Evolutionary conservation across 2,797 vertebrate species (phyloP).

Genomic region (Manis crassicaudata): DNA sequence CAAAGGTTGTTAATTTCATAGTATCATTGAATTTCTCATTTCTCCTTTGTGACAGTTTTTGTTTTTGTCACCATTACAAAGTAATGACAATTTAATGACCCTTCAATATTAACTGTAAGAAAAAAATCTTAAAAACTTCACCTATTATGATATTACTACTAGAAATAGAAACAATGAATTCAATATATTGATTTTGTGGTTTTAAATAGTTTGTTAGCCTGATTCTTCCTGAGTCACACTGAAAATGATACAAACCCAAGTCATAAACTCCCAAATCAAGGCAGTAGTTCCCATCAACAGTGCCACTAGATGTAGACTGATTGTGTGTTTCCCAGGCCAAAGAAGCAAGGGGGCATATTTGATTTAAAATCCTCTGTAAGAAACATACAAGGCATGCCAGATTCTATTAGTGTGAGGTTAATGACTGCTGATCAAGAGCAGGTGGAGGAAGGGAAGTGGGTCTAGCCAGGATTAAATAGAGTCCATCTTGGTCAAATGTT

Average conservation of each 20-base stretch:
- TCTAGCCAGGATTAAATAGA: background rate
- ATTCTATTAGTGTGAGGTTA: background rate
- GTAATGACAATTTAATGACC: background rate
- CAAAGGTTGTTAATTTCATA: background rate
- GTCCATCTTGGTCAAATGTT: background rate
- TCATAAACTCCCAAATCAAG: background rate
- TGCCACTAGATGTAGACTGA: no score
- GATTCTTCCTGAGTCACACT: background rate
- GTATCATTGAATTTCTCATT: background rate
- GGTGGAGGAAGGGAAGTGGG: background rate
- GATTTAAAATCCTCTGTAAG: background rate
- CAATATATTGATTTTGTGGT: background rate
- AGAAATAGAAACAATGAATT: background rate
- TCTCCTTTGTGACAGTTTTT: background rate
- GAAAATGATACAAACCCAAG: background rate
- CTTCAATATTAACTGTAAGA: background rate
- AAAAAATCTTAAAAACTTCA: background rate
- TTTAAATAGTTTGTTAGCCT: background rate
- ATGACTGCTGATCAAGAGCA: background rate
- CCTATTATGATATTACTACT: background rate
- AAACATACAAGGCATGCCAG: background rate
- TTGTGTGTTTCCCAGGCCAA: background rate
- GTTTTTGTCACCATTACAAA: background rate
- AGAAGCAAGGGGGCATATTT: background rate
- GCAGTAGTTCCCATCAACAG: background rate